Evolutionary conservation across 37 sponge, comb jelly and placozoan genomes (phyloP).

Genomic region (Aplysina aerophoba): DNA sequence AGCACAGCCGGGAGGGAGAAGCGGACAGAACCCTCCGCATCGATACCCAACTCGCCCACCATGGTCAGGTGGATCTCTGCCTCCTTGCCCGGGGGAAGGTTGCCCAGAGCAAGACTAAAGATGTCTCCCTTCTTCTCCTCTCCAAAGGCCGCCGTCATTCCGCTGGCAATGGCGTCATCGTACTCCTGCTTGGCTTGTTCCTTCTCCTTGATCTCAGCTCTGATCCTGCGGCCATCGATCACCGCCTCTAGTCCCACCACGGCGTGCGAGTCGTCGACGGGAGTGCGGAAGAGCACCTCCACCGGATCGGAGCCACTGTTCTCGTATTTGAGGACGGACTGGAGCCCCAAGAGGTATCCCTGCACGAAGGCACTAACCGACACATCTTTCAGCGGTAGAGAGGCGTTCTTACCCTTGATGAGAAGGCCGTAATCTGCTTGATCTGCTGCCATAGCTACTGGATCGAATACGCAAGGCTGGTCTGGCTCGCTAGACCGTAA

Average conservation of each 20-base stretch:
- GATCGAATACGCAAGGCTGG: too few relatives aligned
- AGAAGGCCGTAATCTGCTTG: conserved; percentile 15
- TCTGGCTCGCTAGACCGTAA: too few relatives aligned
- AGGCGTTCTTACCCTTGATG: conserved; percentile 1
- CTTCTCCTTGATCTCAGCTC: conserved; percentile 66
- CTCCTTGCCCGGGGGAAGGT: conserved; percentile 63
- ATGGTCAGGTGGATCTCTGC: conserved; percentile 54
- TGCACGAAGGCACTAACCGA: conserved; percentile 40
- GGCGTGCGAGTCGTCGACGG: conserved; percentile 58
- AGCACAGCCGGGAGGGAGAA: conserved; percentile 53
- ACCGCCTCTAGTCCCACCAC: conserved; percentile 59
- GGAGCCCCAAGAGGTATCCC: conserved; percentile 40
- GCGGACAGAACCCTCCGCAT: conserved; percentile 48
- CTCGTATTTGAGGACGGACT: conserved; percentile 40
- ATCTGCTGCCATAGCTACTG: too few relatives aligned
- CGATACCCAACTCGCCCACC: conserved; percentile 55
- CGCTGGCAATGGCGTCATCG: conserved; percentile 72
- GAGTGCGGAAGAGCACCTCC: conserved; percentile 57
- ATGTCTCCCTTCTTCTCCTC: conserved; percentile 74
- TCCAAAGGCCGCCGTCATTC: conserved; percentile 55
- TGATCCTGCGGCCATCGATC: conserved; percentile 62
- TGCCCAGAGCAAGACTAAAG: conserved; percentile 64
- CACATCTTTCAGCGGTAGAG: conserved; percentile 38
- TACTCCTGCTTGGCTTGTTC: conserved; percentile 58
- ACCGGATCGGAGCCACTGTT: conserved; percentile 57